phyloP scores from a whole-genome alignment of 2,888 invertebrate species.

The Cyrtodaria siliqua region DNA sequence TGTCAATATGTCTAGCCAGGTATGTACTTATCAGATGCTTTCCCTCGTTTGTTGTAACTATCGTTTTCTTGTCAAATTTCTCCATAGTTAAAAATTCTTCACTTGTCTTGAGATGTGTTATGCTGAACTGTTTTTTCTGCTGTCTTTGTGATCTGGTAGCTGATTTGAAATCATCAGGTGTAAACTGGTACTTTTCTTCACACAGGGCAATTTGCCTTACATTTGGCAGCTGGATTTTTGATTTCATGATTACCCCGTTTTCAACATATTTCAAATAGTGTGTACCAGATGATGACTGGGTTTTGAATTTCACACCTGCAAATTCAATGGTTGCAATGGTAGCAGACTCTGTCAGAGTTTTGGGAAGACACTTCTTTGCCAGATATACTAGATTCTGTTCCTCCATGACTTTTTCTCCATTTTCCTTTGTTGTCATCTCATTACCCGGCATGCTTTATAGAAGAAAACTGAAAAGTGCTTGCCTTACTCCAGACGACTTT shows the following conservation, averaged over 20 bases:
- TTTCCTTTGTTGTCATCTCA: not conserved
- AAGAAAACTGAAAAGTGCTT: conserved; percentile 2
- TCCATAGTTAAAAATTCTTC: too few relatives aligned
- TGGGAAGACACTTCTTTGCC: not conserved
- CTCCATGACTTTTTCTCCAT: conserved; percentile 4
- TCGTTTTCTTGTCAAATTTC: too few relatives aligned
- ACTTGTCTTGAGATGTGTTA: too few relatives aligned
- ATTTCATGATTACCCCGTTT: conserved; percentile 28
- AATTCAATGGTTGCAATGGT: conserved; percentile 42
- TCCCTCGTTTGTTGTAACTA: too few relatives aligned
- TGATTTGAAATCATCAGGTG: too few relatives aligned
- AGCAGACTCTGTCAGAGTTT: not conserved
- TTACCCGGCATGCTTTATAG: not conserved
- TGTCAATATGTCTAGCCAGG: too few relatives aligned
- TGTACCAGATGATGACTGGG: conserved; percentile 12
- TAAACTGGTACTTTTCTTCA: too few relatives aligned
- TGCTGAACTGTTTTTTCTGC: too few relatives aligned
- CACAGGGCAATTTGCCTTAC: conserved; percentile 26
- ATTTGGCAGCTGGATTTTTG: conserved; percentile 17
- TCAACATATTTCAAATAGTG: conserved; percentile 50
- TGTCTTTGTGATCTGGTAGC: too few relatives aligned
- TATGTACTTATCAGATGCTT: too few relatives aligned
- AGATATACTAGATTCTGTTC: conserved; percentile 1
- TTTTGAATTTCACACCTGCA: conserved; percentile 54
- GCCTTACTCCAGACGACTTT: conserved; percentile 19